A percentile compares a stretch with the other conserved stretches of the same genome.
These are phyloP conservation scores for Lacerta agilis DNA, from an alignment of 2,797 vertebrate genomes.

Conservation along the genomic window DNA sequence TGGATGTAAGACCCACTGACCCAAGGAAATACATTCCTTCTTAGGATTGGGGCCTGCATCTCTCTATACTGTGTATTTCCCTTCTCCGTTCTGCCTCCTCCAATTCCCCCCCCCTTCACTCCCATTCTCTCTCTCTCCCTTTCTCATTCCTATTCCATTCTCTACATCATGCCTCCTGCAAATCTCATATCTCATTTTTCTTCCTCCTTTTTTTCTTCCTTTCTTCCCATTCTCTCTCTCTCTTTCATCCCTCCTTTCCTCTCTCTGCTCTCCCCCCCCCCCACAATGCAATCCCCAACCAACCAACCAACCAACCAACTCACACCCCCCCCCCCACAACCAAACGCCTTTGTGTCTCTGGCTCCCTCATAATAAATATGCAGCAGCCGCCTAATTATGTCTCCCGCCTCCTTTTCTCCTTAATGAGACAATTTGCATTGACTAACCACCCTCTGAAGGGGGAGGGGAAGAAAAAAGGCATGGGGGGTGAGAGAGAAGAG, in stretches of 20 bases:
- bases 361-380: conserved; percentile 32
- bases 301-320: no score
- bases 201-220: not conserved
- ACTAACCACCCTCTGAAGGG: conserved; percentile 18
- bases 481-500: not conserved
- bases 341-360: conserved; percentile 10
- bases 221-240: not conserved
- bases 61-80: not conserved
- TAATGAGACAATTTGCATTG: conserved; percentile 60
- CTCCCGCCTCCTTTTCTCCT: conserved; percentile 28
- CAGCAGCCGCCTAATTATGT: conserved; percentile 32
- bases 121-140: not conserved
- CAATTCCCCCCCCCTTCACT: not conserved
- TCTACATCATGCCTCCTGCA: not conserved
- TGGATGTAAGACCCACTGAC: not conserved
- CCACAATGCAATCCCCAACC: no score
- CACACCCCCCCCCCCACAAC: not conserved
- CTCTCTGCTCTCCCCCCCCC: not conserved
- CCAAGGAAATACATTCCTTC: no score
- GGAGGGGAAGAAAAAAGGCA: not conserved
- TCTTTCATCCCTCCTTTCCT: not conserved
- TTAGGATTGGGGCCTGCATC: not conserved
- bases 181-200: not conserved
- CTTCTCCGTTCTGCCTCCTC: not conserved
- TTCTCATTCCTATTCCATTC: not conserved